Percentiles rank a stretch among this genome's conserved stretches.
Conservation (phyloP, 2,888 invertebrate genomes). For the Campaea margaritaria region DNA sequence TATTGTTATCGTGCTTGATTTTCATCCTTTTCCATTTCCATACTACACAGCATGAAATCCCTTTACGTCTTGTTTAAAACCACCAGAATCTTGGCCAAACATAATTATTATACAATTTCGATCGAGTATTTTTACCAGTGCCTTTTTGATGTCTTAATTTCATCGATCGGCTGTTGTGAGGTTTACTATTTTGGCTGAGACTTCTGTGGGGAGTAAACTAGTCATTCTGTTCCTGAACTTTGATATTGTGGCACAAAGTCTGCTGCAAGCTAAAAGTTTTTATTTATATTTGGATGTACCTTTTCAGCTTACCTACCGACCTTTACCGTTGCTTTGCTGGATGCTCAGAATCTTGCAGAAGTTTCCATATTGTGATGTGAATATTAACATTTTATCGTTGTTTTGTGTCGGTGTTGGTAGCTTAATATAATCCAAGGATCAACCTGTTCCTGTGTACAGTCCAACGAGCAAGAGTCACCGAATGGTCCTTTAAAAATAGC, state of each 20-base stretch:
- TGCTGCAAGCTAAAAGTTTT: conserved; percentile 23
- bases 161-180: not conserved
- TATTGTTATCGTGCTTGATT: conserved; percentile 22
- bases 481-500: too few relatives aligned
- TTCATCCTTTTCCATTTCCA: conserved; percentile 36
- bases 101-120: not conserved
- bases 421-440: not conserved
- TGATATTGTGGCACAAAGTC: conserved; percentile 1
- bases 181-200: conserved; percentile 8
- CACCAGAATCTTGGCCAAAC: conserved; percentile 2
- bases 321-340: conserved; percentile 37
- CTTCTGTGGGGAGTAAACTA: conserved; percentile 20
- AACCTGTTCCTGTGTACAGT: not conserved
- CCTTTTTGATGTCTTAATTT: not conserved
- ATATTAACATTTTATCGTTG: conserved; percentile 19
- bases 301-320: conserved; percentile 41
- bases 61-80: conserved; percentile 10
- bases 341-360: conserved; percentile 31
- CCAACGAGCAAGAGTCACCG: too few relatives aligned
- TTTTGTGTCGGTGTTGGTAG: conserved; percentile 21
- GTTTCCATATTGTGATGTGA: conserved; percentile 11
- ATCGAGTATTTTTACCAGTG: not conserved
- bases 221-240: conserved; percentile 18
- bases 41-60: conserved; percentile 36
- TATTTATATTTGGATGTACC: conserved; percentile 38